Evolutionary conservation across 2,888 invertebrate species (phyloP).

Genomic region (Apoda limacodes): DNA sequence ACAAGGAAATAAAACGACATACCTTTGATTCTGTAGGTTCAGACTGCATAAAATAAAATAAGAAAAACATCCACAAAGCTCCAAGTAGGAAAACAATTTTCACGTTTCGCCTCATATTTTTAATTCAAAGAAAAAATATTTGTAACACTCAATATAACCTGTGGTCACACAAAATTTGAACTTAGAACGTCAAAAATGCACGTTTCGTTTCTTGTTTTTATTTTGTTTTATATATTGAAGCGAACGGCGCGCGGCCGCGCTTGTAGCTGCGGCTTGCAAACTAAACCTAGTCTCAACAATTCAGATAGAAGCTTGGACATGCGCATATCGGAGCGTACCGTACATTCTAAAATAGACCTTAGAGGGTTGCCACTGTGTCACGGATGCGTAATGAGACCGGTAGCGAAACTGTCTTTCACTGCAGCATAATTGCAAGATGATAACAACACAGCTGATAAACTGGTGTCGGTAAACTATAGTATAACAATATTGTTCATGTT

Average conservation of each 20-base stretch:
- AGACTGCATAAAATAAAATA: slow-evolving; percentile 61
- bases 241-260: slow-evolving; percentile 64
- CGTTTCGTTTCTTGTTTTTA: slow-evolving; percentile 27
- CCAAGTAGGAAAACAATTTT: slow-evolving; percentile 54
- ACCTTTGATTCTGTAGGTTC: slow-evolving; percentile 53
- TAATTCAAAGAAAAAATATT: slow-evolving; percentile 11
- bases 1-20: slow-evolving; percentile 17
- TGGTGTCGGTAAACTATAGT: no score
- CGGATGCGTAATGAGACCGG: slow-evolving; percentile 6
- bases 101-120: slow-evolving; percentile 55
- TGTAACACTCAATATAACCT: slow-evolving; percentile 11
- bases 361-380: slow-evolving; percentile 28
- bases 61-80: slow-evolving; percentile 56
- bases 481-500: no score
- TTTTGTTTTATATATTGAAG: slow-evolving; percentile 19
- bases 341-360: slow-evolving; percentile 45
- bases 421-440: no score
- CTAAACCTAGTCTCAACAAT: slow-evolving; percentile 35
- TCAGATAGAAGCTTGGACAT: slow-evolving; percentile 34
- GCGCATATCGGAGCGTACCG: slow-evolving; percentile 33
- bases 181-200: slow-evolving; percentile 25
- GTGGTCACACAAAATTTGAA: slow-evolving; percentile 1
- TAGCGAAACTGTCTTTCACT: slow-evolving; percentile 16
- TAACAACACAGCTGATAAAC: no score
- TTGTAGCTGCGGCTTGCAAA: slow-evolving; percentile 41